Conservation (phyloP, 2,888 invertebrate species). For the Orchesella flavescens region DNA sequence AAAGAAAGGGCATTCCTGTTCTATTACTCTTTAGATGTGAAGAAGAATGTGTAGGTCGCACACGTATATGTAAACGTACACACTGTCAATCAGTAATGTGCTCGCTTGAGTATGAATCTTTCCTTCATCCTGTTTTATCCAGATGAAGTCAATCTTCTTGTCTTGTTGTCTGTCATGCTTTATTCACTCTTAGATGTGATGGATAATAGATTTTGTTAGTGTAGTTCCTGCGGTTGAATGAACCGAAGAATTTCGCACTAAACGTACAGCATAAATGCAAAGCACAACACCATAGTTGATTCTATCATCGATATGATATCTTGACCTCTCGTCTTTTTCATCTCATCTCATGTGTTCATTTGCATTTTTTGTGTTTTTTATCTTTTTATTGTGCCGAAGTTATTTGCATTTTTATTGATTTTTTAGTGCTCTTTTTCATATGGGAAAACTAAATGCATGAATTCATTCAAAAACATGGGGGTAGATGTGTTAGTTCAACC, state of each 20-base stretch:
- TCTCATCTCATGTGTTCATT: too few relatives aligned
- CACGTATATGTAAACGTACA: neutral
- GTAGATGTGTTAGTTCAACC: neutral
- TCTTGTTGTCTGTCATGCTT: neutral
- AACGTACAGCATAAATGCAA: too few relatives aligned
- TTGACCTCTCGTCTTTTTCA: too few relatives aligned
- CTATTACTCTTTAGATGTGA: too few relatives aligned
- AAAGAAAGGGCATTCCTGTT: too few relatives aligned
- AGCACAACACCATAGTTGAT: too few relatives aligned
- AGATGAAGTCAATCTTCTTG: neutral
- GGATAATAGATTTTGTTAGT: too few relatives aligned
- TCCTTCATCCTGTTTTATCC: neutral
- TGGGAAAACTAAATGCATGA: neutral
- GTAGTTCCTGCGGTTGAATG: neutral
- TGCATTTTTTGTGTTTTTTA: too few relatives aligned
- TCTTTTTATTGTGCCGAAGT: too few relatives aligned
- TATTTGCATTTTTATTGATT: neutral
- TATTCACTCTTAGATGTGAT: too few relatives aligned
- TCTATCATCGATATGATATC: too few relatives aligned
- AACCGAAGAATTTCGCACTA: neutral
- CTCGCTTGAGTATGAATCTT: neutral
- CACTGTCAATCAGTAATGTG: neutral
- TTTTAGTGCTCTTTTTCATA: neutral
- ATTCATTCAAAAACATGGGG: neutral
- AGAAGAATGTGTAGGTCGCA: too few relatives aligned